Evolutionary conservation across 2,888 invertebrate species (phyloP).

Genomic region (Tiliacea aurago): DNA sequence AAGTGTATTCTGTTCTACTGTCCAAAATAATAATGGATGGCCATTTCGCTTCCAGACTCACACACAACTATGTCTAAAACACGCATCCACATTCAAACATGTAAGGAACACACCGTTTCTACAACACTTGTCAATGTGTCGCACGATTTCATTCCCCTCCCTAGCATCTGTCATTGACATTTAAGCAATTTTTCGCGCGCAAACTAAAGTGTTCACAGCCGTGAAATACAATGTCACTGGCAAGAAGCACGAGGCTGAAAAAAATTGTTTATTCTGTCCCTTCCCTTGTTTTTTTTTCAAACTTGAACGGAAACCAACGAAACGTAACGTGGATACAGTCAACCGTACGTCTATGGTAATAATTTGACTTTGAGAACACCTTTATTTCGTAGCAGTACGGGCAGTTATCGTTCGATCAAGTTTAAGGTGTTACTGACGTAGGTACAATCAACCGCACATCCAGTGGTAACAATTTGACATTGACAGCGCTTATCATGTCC

Average conservation of each 20-base stretch:
- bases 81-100: constrained; percentile 16
- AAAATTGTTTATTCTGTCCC: constrained; percentile 37
- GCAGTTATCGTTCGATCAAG: not conserved
- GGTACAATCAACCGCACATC: not conserved
- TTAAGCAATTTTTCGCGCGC: constrained; percentile 80
- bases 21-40: not conserved
- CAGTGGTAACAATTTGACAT: not conserved
- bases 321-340: not conserved
- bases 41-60: not conserved
- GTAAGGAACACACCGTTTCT: constrained; percentile 24
- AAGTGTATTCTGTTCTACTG: too few species aligned
- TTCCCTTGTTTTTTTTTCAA: constrained; percentile 10
- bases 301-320: not conserved
- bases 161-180: constrained; percentile 76
- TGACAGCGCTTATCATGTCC: not conserved
- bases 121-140: constrained; percentile 44
- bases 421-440: not conserved
- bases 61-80: not conserved
- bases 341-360: not conserved
- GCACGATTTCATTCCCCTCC: constrained; percentile 62
- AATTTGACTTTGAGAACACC: not conserved
- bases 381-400: not conserved
- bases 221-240: constrained; percentile 70
- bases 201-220: constrained; percentile 68
- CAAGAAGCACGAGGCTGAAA: constrained; percentile 41